phyloP scores from a whole-genome alignment of 2,888 invertebrate genomes.

The Thalpophila matura region DNA sequence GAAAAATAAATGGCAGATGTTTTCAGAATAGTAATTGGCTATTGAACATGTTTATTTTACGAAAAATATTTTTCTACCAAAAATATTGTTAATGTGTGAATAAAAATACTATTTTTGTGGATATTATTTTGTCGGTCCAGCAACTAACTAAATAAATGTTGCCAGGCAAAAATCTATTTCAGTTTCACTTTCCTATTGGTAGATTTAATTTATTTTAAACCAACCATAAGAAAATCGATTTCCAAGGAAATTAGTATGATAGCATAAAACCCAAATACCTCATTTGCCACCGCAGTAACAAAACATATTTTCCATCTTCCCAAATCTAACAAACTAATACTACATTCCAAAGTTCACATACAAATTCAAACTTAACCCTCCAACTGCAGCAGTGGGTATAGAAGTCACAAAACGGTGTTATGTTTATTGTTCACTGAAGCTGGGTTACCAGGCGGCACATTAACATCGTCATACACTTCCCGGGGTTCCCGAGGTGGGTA shows the following conservation, averaged over 20 bases:
- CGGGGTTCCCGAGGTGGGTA: slow-evolving; percentile 50
- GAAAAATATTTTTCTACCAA: slow-evolving; percentile 9
- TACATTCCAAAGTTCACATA: slow-evolving; percentile 11
- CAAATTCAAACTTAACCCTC: slow-evolving; percentile 36
- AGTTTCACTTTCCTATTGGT: too few species aligned
- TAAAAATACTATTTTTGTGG: background rate
- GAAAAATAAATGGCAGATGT: slow-evolving; percentile 5
- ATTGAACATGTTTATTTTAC: slow-evolving; percentile 11
- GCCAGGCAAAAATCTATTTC: background rate
- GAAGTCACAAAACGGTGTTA: slow-evolving; percentile 53
- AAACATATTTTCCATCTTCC: slow-evolving; percentile 7
- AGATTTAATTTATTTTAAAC: too few species aligned
- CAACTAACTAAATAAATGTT: background rate
- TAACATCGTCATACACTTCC: slow-evolving; percentile 60
- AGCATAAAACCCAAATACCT: background rate
- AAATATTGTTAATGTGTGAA: slow-evolving; percentile 10
- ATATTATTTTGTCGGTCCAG: background rate
- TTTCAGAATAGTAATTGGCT: slow-evolving; percentile 29
- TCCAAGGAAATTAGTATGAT: too few species aligned
- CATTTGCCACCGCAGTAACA: background rate
- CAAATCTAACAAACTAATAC: slow-evolving; percentile 2
- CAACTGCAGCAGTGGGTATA: slow-evolving; percentile 33
- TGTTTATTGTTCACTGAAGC: slow-evolving; percentile 56
- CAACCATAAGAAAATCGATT: too few species aligned
- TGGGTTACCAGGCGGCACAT: slow-evolving; percentile 48